Evolutionary conservation across 2,113 vertebrate genomes (phyloP).

Genomic region (Gulo gulo): DNA sequence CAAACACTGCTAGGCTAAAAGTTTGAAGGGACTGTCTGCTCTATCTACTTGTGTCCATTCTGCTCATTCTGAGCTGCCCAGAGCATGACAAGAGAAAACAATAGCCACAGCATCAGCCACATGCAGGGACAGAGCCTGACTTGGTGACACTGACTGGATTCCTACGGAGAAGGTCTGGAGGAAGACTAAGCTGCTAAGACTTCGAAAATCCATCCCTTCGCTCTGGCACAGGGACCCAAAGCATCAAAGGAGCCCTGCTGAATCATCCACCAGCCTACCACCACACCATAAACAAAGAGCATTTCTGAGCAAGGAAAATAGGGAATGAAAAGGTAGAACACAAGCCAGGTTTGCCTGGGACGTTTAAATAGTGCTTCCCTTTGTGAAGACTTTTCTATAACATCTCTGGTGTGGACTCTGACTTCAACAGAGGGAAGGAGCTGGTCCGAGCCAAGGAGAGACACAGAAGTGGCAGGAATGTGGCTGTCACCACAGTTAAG

Average conservation of each 20-base stretch:
- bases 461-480: not conserved
- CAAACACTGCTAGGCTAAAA: not conserved
- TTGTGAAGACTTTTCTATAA: constrained; percentile 29
- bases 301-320: not conserved
- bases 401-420: not conserved
- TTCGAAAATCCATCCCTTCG: not conserved
- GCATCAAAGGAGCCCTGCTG: not conserved
- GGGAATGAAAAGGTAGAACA: not conserved
- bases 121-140: not conserved
- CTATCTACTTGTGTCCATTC: not conserved
- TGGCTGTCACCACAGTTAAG: too few species aligned
- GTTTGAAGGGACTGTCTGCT: not conserved
- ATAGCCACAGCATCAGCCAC: not conserved
- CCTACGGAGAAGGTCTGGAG: constrained; percentile 5
- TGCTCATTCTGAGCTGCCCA: not conserved
- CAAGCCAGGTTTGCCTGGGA: not conserved
- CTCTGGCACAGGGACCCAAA: not conserved
- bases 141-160: not conserved
- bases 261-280: not conserved
- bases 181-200: not conserved
- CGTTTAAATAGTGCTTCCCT: not conserved
- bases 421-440: not conserved
- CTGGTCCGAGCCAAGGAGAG: not conserved
- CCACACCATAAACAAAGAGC: not conserved
- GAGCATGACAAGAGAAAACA: not conserved